phyloP scores from a whole-genome alignment of 1,140 invertebrate genomes.

The Vanessa atalanta region DNA sequence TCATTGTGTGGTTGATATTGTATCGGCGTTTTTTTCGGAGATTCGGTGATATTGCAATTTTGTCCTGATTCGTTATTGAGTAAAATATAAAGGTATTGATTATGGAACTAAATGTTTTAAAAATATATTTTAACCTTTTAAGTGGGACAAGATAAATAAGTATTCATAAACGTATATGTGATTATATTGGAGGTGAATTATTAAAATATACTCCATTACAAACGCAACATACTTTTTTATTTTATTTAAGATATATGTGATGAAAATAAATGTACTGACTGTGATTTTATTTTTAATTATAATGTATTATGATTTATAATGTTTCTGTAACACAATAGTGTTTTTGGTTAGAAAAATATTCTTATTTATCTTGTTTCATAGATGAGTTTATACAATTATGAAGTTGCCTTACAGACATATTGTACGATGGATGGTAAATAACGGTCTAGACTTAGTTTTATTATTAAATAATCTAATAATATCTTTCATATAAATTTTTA shows the following conservation, averaged over 20 bases:
- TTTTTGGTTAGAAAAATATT: constrained; percentile 5
- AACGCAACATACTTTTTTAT: constrained; percentile 2
- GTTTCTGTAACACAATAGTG: background rate
- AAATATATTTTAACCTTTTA: constrained; percentile 2
- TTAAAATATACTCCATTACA: background rate
- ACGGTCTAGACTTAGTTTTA: background rate
- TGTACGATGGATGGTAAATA: background rate
- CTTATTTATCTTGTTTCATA: constrained; percentile 32
- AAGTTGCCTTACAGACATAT: constrained; percentile 4
- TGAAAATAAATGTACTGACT: constrained; percentile 7
- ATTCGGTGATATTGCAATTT: constrained; percentile 67
- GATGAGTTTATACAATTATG: background rate
- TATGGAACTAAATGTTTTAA: constrained; percentile 11
- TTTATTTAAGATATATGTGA: constrained; percentile 1
- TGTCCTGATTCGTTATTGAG: constrained; percentile 41
- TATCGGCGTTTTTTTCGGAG: constrained; percentile 45
- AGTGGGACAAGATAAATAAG: constrained; percentile 27
- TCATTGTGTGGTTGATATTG: constrained; percentile 72
- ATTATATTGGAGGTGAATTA: background rate
- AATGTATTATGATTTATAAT: constrained; percentile 12
- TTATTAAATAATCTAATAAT: background rate
- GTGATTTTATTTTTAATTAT: constrained; percentile 22
- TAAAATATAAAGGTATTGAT: constrained; percentile 25
- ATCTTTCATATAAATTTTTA: background rate
- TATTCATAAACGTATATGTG: background rate